phyloP scores from a whole-genome alignment of 1,140 invertebrate genomes.

The Musca vetustissima region DNA sequence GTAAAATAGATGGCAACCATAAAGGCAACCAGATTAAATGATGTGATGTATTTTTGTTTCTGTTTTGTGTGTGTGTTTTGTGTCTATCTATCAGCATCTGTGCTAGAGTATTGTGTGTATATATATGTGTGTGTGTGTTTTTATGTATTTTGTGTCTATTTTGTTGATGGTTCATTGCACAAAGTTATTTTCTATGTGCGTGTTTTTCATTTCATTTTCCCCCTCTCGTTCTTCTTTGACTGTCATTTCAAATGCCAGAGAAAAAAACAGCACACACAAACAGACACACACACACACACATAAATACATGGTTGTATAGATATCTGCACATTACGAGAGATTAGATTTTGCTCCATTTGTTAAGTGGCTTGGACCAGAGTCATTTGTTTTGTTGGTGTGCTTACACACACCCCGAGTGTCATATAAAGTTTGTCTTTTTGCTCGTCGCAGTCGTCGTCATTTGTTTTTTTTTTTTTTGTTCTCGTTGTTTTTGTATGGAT shows the following conservation, averaged over 20 bases:
- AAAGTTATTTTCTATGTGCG: too few species aligned
- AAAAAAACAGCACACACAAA: not conserved
- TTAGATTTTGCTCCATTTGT: constrained; percentile 24
- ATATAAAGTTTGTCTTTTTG: constrained; percentile 20
- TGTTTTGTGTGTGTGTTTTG: not conserved
- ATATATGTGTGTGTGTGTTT: not conserved
- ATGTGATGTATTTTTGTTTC: not conserved
- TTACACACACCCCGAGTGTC: constrained; percentile 21
- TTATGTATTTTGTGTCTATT: not conserved
- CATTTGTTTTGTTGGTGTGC: constrained; percentile 22
- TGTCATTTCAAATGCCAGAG: not conserved
- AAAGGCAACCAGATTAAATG: constrained; percentile 3
- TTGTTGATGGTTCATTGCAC: too few species aligned
- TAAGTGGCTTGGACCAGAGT: constrained; percentile 22
- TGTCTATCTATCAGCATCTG: constrained; percentile 1
- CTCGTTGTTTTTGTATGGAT: too few species aligned
- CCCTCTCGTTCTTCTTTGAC: too few species aligned
- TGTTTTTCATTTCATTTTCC: too few species aligned
- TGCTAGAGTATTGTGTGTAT: not conserved
- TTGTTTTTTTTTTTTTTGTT: not conserved
- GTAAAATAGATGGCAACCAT: not conserved
- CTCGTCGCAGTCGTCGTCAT: too few species aligned
- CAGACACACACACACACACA: not conserved
- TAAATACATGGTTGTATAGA: too few species aligned
- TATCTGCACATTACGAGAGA: constrained; percentile 13